phyloP scores from a whole-genome alignment of 2,888 invertebrate species.

The Hesperia comma region DNA sequence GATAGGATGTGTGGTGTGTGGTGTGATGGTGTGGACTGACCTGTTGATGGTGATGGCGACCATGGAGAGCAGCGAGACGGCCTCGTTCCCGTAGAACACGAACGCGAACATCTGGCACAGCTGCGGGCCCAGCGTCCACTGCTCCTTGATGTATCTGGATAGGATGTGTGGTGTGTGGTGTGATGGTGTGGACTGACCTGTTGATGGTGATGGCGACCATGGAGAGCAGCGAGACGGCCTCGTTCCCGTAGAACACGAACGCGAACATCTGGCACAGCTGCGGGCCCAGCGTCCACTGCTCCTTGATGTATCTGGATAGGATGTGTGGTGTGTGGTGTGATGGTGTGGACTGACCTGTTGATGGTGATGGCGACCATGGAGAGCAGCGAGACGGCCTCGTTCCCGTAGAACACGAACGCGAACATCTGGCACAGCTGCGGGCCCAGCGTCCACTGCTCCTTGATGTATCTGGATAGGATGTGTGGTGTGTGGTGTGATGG shows the following conservation, averaged over 20 bases:
- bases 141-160: too few relatives aligned
- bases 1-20: too few relatives aligned
- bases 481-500: too few relatives aligned
- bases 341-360: conserved; percentile 86
- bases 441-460: conserved; percentile 92
- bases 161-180: too few relatives aligned
- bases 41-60: conserved; percentile 95
- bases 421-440: conserved; percentile 91
- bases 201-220: conserved; percentile 96
- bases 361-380: conserved; percentile 96
- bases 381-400: conserved; percentile 93
- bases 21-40: conserved; percentile 68
- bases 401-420: conserved; percentile 95
- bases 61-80: conserved; percentile 93
- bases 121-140: conserved; percentile 90
- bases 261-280: conserved; percentile 93
- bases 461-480: too few relatives aligned
- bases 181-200: conserved; percentile 88
- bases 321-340: too few relatives aligned
- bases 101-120: conserved; percentile 94
- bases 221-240: conserved; percentile 92
- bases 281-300: conserved; percentile 91
- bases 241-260: conserved; percentile 94
- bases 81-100: conserved; percentile 95
- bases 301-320: conserved; percentile 88